Evolutionary conservation across 2,797 vertebrate species (phyloP).

Genomic region (Potorous gilbertii): DNA sequence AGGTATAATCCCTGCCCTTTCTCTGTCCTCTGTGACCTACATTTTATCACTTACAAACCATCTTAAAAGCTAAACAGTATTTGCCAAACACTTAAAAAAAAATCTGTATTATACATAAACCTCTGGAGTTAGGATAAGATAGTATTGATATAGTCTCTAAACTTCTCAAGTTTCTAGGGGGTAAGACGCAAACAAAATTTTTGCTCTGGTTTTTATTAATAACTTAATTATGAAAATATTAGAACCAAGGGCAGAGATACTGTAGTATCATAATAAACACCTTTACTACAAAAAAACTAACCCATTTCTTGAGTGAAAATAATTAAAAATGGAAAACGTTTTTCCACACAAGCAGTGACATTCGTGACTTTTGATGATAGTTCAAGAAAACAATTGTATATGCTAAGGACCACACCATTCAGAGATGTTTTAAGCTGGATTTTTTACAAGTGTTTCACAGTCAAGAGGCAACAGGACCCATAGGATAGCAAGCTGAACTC

Average conservation of each 20-base stretch:
- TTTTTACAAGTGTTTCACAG: neutral
- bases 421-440: neutral
- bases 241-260: neutral
- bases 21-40: slow-evolving; percentile 7
- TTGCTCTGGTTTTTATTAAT: neutral
- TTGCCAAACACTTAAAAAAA: neutral
- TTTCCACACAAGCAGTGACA: neutral
- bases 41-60: slow-evolving; percentile 41
- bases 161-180: neutral
- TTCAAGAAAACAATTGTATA: neutral
- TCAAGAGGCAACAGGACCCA: neutral
- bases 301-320: neutral
- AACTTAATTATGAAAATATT: neutral
- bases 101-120: neutral
- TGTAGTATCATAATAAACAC: neutral
- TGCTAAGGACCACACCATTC: neutral
- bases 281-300: neutral
- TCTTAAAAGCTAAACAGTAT: slow-evolving; percentile 36
- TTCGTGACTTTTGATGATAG: neutral
- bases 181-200: neutral
- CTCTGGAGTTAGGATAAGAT: neutral
- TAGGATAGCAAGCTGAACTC: neutral
- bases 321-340: neutral
- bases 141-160: neutral
- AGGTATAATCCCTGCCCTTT: neutral